These are phyloP conservation scores for Onychostoma macrolepis DNA, from an alignment of 2,113 vertebrate genomes.

Conservation along the genomic window DNA sequence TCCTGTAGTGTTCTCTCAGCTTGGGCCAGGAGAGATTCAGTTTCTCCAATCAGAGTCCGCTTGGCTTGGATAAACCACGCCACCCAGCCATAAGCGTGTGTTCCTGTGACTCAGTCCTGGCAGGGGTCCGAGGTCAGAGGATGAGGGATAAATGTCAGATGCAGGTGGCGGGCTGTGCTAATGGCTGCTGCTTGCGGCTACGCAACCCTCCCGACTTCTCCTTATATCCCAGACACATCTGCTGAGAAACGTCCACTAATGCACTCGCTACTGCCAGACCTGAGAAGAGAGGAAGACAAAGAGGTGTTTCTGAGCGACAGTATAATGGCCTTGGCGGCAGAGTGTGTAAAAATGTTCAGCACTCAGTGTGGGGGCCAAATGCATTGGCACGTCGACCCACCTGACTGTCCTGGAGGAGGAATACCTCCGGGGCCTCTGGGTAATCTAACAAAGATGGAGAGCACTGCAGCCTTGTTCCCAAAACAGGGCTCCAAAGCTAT, in stretches of 20 bases:
- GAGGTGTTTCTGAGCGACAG: not conserved
- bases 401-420: constrained; percentile 96
- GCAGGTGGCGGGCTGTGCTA: constrained; percentile 45
- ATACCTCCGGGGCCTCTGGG: constrained; percentile 92
- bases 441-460: constrained; percentile 96
- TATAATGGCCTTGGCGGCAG: not conserved
- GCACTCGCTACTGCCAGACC: constrained; percentile 49
- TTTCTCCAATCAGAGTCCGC: constrained; percentile 42
- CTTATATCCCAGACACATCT: constrained; percentile 59
- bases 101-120: constrained; percentile 48
- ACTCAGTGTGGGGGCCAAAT: not conserved
- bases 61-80: not conserved
- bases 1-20: constrained; percentile 17
- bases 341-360: constrained; percentile 22
- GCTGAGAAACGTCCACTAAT: constrained; percentile 57
- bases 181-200: constrained; percentile 54
- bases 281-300: constrained; percentile 34
- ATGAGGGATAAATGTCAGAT: constrained; percentile 31
- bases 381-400: constrained; percentile 69
- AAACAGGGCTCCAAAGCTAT: constrained; percentile 97
- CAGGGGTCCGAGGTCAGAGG: constrained; percentile 52
- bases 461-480: constrained; percentile 94
- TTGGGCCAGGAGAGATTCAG: constrained; percentile 37
- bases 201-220: constrained; percentile 59
- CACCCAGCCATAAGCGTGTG: constrained; percentile 11